Base-by-base conservation (phyloP, 1,140 invertebrate species). In the Caerostris darwini region DNA sequence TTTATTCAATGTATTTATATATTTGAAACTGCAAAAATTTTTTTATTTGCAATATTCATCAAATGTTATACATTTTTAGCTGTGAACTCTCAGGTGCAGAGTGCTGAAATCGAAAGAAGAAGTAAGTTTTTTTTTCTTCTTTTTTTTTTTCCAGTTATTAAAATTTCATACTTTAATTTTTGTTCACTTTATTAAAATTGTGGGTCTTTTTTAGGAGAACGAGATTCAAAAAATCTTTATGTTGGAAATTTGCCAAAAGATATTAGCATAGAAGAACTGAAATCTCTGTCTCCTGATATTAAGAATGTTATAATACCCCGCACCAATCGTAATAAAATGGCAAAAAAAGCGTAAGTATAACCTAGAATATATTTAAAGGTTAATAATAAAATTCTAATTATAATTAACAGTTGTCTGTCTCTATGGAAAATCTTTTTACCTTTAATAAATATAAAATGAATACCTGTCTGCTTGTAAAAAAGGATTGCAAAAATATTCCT, bases 281-380 rank as follows among this genome's bases (percentile, higher is more conserved):
- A 89, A 69, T 5, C 34, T 17, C n/a, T 88, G 34, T 88, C 86
- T 64, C 58, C 58, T 53, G 86, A 88, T 64, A 56, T 88, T 64
- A n/a, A 58, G 5, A 53, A 34, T 34, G 86, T 67, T 50, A 53
- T 67, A 8, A 88, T 88, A 34, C 86, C 83, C 56, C 14, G 12
- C 8, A 14, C 54, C 14, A 86, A 86, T 86, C 54, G 77, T 54
- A 82, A 82, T 50, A 82, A 10, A 7, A 10, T 54, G 5, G 64
- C 64, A 67, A 54, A 10, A 54, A 5, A 50, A 34, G 34, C 54
- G 77, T 82, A 82, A 82, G 77, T 82, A 82, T 82, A 34, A 34
- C 34, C 34, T 34, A 34, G 34, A 34, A 34, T 34, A 34, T 34
- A 34, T 34, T 34, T 34, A 34, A 34, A 34, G 34, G 34, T 34